A percentile compares a stretch with the other conserved stretches of the same genome.
These are phyloP conservation scores for Chalcis sispes DNA, from an alignment of 2,888 invertebrate genomes.

Conservation along the genomic window DNA sequence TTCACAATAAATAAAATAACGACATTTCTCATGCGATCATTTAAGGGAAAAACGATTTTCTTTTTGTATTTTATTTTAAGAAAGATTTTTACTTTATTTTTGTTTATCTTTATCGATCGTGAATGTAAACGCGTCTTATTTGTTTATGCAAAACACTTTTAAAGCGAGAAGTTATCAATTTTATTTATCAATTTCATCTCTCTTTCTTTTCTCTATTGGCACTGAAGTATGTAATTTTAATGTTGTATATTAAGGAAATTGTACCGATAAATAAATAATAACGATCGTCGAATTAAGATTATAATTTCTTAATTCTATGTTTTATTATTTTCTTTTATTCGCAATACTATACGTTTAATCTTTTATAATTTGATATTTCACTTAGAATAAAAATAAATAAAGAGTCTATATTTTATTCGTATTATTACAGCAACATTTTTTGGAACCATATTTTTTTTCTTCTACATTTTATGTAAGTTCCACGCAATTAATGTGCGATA, in stretches of 20 bases:
- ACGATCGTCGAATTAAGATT: neutral
- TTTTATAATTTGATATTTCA: constrained; percentile 21
- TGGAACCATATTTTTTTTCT: constrained; percentile 21
- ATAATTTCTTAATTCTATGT: too few species aligned
- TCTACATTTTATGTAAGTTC: constrained; percentile 40
- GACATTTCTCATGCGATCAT: constrained; percentile 34
- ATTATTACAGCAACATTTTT: constrained; percentile 29
- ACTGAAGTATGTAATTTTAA: constrained; percentile 28
- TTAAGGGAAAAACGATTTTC: constrained; percentile 27
- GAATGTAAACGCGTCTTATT: too few species aligned
- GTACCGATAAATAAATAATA: neutral
- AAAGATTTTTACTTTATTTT: too few species aligned
- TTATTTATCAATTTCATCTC: too few species aligned
- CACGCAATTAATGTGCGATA: constrained; percentile 45
- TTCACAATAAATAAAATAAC: constrained; percentile 36
- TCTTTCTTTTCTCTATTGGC: constrained; percentile 44
- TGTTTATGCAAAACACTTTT: too few species aligned
- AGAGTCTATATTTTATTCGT: constrained; percentile 12
- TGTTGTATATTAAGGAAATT: neutral
- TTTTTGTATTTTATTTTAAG: too few species aligned
- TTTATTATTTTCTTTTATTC: too few species aligned
- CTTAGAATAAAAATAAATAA: constrained; percentile 20
- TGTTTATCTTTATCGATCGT: neutral
- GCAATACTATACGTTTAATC: too few species aligned
- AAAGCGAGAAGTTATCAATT: too few species aligned